Evolutionary conservation across 2,797 vertebrate species (phyloP).

Genomic region (Borostomias antarcticus): DNA sequence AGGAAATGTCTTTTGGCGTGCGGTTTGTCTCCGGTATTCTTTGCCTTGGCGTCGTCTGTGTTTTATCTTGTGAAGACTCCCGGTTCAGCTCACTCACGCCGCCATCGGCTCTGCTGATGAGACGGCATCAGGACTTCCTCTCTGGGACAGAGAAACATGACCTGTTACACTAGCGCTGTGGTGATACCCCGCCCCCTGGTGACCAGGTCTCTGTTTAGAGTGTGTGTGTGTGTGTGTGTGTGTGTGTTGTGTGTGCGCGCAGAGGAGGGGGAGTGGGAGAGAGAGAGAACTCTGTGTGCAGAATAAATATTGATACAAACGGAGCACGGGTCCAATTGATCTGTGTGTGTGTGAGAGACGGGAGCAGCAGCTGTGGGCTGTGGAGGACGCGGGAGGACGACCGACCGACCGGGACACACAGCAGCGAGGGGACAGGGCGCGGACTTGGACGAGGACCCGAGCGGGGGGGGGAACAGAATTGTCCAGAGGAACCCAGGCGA

Average conservation of each 20-base stretch:
- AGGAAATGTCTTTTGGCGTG: conserved; percentile 34
- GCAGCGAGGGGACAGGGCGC: not conserved
- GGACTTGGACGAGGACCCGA: too few relatives aligned
- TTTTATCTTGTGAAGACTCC: conserved; percentile 41
- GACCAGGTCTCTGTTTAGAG: conserved; percentile 53
- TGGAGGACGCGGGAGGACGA: conserved; percentile 22
- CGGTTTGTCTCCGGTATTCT: conserved; percentile 15
- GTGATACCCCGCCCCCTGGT: conserved; percentile 55
- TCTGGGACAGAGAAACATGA: conserved; percentile 61
- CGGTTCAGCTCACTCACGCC: conserved; percentile 25
- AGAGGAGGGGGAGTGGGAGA: conserved; percentile 39
- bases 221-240: conserved; percentile 19
- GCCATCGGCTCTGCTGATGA: not conserved
- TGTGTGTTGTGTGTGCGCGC: conserved; percentile 18
- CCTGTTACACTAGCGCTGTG: conserved; percentile 47
- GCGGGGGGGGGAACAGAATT: too few relatives aligned
- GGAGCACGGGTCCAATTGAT: conserved; percentile 76
- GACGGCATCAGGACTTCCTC: conserved; percentile 37
- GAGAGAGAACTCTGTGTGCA: conserved; percentile 69
- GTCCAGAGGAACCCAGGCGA: conserved; percentile 32
- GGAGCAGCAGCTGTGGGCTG: conserved; percentile 30
- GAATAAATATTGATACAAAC: conserved; percentile 84
- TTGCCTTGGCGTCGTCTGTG: conserved; percentile 37
- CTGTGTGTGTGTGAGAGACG: conserved; percentile 50
- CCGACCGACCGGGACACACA: not conserved